Base-by-base conservation (phyloP, 2,797 vertebrate species). In the Alcedo quadribrachys region DNA sequence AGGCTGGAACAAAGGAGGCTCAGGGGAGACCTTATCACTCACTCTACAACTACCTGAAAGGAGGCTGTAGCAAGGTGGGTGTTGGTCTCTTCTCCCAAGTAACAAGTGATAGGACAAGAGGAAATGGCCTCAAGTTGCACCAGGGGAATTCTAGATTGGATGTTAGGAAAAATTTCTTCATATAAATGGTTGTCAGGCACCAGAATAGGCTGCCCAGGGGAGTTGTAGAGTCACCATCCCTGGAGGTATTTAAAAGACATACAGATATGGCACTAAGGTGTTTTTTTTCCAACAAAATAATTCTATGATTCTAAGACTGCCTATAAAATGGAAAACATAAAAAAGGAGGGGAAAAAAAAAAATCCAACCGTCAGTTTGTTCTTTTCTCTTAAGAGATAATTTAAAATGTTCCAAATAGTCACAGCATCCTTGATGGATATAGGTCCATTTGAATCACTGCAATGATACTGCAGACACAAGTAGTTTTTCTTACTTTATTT, bases 331-430 rank as follows among this genome's bases (percentile, higher is more conserved):
- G 4, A 57, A 76, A 86, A 71, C 18, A 40, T 5, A 27, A 58
- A 60, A 42, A 33, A 4, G 2, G 0, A 6, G 22, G 8, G 4
- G 8, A 1, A 11, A 9, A 32, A 11, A 21, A 32, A 9, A 30
- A 40, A n/a, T 4, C 12, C 15, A 17, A 11, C 17, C 30, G 11
- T 9, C 7, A 50, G 33, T 4, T 35, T 63, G 40, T 27, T 60
- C 7, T 77, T 60, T 51, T 60, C 24, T 21, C 58, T 57, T 74
- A 84, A 46, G 33, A 73, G 8, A 19, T 21, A 70, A 42, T 9
- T 7, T 32, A 68, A 83, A 28, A 24, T 8, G 4, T 61, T 77
- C 20, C 30, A 33, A 83, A 40, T 5, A 73, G 28, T 55, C 24
- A 87, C 28, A 78, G 46, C 48, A 53, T 19, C 28, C 27, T 17